Evolutionary conservation across 2,888 invertebrate genomes (phyloP), one percentile per base, ranked within the genome.

Genomic region (Cerastis leucographa): DNA sequence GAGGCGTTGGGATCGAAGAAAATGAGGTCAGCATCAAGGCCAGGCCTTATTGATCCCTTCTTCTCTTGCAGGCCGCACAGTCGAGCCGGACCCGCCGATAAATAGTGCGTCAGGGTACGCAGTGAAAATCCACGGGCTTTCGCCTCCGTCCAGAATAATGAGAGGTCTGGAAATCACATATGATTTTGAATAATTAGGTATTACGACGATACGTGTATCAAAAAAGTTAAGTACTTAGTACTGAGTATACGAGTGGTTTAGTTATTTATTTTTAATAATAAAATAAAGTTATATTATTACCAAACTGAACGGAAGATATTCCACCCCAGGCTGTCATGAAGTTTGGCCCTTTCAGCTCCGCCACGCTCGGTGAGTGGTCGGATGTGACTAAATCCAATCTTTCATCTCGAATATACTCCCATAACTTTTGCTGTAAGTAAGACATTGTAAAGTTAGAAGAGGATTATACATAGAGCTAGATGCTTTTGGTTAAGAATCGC

Each of bases 271-370:
- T 54, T 35, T 19, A 67, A 61, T 88, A 17, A 9, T 17, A 40
- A 44, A 25, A 25, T 19, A 25, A 42, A 29, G 1, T 11, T 22
- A 29, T 46, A 19, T 44, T 8, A 73, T 73, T 73, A 97, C 97
- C 97, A 90, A 98, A 97, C 90, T 98, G 98, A 69, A 98, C 89
- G 0, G 98, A 97, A 0, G 97, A 97, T 75, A 98, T 97, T 80
- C 98, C 98, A 51, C 97, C 97, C 97, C 97, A 98, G 42, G 98
- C 97, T 76, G 96, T 94, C 84, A 97, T 88, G 88, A 98, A 98
- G 89, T 97, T 95, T 12, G 97, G 95, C 54, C 96, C 94, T 89
- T 97, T 97, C 14, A 97, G 93, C 25, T 97, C 96, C 0, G 97
- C 95, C 17, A 97, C 97, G 70, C 97, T 97, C 0, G 97, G 97